Base-by-base conservation (phyloP, 2,113 vertebrate species). In the Dipodomys merriami region DNA sequence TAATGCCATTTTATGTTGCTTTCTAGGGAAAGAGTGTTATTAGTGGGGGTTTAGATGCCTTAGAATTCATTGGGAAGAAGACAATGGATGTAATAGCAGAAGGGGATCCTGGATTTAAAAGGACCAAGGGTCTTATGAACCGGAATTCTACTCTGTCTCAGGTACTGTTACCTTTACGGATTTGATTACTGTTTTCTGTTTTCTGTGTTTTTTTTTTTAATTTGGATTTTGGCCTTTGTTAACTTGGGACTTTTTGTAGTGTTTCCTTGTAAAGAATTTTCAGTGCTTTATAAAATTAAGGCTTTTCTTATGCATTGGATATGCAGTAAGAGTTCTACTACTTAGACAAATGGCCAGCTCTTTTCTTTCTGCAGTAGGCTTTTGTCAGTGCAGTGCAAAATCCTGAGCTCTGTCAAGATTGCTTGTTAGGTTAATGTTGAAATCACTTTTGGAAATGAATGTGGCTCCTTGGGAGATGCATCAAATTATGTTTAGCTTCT, bases 21-120 rank as follows among this genome's bases (percentile, higher is more conserved):
- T 72, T 77, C 53, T 96, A 99, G 99, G 98, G 99, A 15, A 99
- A 99, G 96, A 99, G 97, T 0, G 98, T 99, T 92, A 98, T 99
- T 87, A 98, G 96, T 22, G 99, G 99, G 35, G 98, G 99, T 65
- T 97, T 99, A 97, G 99, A 99, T 95, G 99, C 99, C 78, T 98
- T 99, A 98, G 99, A 99, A 97, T 99, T 99, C 96, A 99, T 99
- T 0, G 99, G 99, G 44, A 99, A 99, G 97, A 99, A 99, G 97
- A 99, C 99, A 39, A 99, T 99, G 99, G 99, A 99, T 49, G 99
- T 99, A 90, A 99, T 99, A 83, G 99, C 99, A 72, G 99, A 99
- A 96, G 99, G 99, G 79, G 99, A 99, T 92, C 99, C 99, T 16
- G 99, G 99, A 74, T 99, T 99, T 95, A 99, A 98, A 96, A 99